phyloP scores from a whole-genome alignment of 2,888 invertebrate species.

The Ashinkailepas kermadecensis region DNA sequence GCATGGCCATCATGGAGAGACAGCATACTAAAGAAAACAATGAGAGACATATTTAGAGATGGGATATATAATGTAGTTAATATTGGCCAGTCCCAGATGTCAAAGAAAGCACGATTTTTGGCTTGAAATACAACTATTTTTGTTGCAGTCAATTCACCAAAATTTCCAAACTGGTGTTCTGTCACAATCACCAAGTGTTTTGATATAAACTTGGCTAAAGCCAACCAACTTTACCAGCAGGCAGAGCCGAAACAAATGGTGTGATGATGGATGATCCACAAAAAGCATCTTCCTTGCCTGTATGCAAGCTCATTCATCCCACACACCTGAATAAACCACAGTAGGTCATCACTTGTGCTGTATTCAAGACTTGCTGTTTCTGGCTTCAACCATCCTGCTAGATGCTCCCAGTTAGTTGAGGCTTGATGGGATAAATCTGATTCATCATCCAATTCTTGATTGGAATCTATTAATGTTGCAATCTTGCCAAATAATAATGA shows the following conservation, averaged over 20 bases:
- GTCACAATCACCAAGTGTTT: no score
- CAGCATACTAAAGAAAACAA: no score
- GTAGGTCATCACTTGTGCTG: conserved; percentile 43
- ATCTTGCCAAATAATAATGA: background rate
- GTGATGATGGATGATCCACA: background rate
- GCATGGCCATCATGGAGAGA: no score
- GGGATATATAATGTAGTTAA: no score
- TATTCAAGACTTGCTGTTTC: background rate
- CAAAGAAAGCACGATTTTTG: no score
- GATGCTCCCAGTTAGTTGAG: background rate
- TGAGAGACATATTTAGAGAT: no score
- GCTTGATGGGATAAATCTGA: background rate
- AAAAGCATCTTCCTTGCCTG: background rate
- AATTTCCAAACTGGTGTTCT: no score
- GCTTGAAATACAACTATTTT: no score
- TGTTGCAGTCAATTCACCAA: no score
- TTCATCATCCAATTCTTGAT: background rate
- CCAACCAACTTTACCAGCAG: background rate
- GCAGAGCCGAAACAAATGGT: background rate
- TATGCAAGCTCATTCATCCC: background rate
- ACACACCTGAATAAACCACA: conserved; percentile 71
- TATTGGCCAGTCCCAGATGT: no score
- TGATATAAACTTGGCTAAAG: background rate
- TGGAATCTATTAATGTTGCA: background rate
- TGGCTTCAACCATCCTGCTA: background rate